A percentile compares a stretch with the other conserved stretches of the same genome.
phyloP scores from a whole-genome alignment of 2,888 invertebrate genomes.

The Physocephala rufipes region DNA sequence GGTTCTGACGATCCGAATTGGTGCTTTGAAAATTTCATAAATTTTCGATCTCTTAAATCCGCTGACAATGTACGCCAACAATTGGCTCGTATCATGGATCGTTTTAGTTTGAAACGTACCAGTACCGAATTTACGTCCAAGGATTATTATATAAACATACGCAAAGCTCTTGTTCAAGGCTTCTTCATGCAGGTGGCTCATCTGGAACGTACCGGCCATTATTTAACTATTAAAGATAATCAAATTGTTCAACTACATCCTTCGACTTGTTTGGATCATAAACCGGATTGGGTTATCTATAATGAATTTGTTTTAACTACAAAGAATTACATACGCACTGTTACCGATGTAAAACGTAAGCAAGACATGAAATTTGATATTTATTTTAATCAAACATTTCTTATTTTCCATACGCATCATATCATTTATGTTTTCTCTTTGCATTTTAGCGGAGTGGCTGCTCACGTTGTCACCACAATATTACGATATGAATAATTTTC shows the following conservation, averaged over 20 bases:
- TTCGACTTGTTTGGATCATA: slow-evolving; percentile 98
- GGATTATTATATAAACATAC: slow-evolving; percentile 98
- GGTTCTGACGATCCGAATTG: slow-evolving; percentile 98
- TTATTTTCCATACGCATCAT: slow-evolving; percentile 13
- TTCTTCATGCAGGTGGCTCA: slow-evolving; percentile 99
- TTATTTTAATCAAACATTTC: no score
- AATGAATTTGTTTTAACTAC: slow-evolving; percentile 99
- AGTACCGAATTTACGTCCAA: slow-evolving; percentile 98
- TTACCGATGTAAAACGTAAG: slow-evolving; percentile 98
- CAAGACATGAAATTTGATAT: slow-evolving; percentile 48
- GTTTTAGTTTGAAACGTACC: slow-evolving; percentile 90
- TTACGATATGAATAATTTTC: slow-evolving; percentile 98
- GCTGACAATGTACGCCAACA: slow-evolving; percentile 99
- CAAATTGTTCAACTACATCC: slow-evolving; percentile 99
- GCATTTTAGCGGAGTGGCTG: slow-evolving; percentile 85
- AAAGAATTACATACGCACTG: slow-evolving; percentile 99
- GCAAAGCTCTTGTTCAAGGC: slow-evolving; percentile 97
- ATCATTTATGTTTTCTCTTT: slow-evolving; percentile 4
- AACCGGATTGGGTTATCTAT: slow-evolving; percentile 99
- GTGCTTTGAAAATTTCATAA: slow-evolving; percentile 99
- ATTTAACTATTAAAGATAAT: slow-evolving; percentile 98
- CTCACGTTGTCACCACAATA: slow-evolving; percentile 96
- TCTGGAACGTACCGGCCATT: slow-evolving; percentile 96
- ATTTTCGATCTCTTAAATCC: slow-evolving; percentile 97
- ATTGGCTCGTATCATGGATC: slow-evolving; percentile 97